Percentiles rank a stretch among this genome's conserved stretches.
phyloP scores from a whole-genome alignment of 1,140 invertebrate species.

The Acromyrmex charruanus region DNA sequence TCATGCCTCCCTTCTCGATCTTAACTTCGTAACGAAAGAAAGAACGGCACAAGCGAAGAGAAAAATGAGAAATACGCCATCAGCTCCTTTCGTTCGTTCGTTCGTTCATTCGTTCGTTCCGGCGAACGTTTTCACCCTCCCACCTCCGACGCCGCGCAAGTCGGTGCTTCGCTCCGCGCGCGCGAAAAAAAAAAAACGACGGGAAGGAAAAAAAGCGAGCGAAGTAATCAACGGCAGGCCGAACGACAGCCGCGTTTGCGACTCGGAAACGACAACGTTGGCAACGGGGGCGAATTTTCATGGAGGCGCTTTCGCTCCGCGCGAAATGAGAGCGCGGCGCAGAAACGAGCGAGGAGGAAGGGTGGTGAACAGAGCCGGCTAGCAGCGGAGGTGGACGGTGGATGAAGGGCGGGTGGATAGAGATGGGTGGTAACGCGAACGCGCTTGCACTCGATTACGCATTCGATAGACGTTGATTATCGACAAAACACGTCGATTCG shows the following conservation, averaged over 20 bases:
- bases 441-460: constrained; percentile 77
- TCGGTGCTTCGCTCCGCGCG: background rate
- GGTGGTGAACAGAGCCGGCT: background rate
- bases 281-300: constrained; percentile 72
- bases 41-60: constrained; percentile 23
- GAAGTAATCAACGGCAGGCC: constrained; percentile 71
- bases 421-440: constrained; percentile 53
- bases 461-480: constrained; percentile 78
- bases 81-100: constrained; percentile 40
- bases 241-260: constrained; percentile 68
- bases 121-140: constrained; percentile 6
- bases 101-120: constrained; percentile 16
- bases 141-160: background rate
- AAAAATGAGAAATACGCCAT: constrained; percentile 58
- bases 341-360: constrained; percentile 3
- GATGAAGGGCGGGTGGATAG: constrained; percentile 49
- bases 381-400: constrained; percentile 24
- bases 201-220: constrained; percentile 53
- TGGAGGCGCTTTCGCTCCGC: constrained; percentile 68
- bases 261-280: constrained; percentile 72
- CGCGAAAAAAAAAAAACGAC: background rate
- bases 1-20: background rate
- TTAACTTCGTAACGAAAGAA: constrained; percentile 48
- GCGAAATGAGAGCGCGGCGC: constrained; percentile 68
- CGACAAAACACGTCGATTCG: constrained; percentile 78